Evolutionary conservation across 2,888 invertebrate genomes (phyloP).

Genomic region (Amblyjoppa fuscipennis): DNA sequence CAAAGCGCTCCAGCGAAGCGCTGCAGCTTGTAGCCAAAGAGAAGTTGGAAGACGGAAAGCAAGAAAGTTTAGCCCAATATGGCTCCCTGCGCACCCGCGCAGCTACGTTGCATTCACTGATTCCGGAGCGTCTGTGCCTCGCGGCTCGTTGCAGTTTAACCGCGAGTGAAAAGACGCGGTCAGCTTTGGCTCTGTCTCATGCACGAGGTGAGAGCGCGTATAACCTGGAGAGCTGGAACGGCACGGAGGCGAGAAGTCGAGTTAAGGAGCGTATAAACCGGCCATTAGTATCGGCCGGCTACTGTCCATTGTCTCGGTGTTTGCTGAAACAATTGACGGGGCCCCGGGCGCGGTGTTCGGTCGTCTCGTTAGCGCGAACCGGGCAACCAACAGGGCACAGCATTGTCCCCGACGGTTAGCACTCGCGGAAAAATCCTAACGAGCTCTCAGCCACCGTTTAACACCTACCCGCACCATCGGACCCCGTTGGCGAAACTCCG

Average conservation of each 20-base stretch:
- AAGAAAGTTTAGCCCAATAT: conserved; percentile 37
- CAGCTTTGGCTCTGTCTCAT: conserved; percentile 36
- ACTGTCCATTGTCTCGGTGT: conserved; percentile 84
- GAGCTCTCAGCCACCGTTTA: conserved; percentile 79
- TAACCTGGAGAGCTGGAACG: conserved; percentile 16
- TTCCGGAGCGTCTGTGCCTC: conserved; percentile 14
- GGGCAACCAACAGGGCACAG: conserved; percentile 76
- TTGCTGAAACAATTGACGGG: conserved; percentile 82
- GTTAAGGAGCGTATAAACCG: conserved; percentile 83
- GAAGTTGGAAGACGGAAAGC: conserved; percentile 12
- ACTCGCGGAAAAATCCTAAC: conserved; percentile 85
- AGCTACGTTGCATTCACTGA: conserved; percentile 15
- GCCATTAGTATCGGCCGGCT: conserved; percentile 83
- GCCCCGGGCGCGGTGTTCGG: conserved; percentile 71
- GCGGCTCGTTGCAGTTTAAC: conserved; percentile 38
- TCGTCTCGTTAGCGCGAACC: conserved; percentile 75
- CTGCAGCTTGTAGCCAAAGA: not conserved
- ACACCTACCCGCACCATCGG: conserved; percentile 63
- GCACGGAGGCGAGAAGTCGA: conserved; percentile 67
- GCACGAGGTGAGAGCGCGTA: not conserved
- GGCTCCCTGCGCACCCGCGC: conserved; percentile 21
- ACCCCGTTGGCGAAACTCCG: conserved; percentile 22
- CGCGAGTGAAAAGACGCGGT: conserved; percentile 43
- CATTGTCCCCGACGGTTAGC: conserved; percentile 82
- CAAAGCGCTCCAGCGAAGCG: conserved; percentile 1